Base-by-base conservation (phyloP, 2,888 invertebrate species). In the Nemotelus nigrinus region DNA sequence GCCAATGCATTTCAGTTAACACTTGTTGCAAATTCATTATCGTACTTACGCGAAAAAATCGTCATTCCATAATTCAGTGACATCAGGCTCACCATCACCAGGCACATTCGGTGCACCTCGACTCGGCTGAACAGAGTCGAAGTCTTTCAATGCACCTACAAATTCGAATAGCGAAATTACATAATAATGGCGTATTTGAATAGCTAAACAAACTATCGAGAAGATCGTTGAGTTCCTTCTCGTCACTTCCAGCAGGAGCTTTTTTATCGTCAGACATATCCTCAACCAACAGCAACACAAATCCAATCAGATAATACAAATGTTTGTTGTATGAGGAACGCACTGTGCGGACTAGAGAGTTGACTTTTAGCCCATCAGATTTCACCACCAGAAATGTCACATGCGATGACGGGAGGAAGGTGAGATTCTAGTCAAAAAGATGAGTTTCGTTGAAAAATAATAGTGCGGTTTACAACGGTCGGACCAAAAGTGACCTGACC, bases 211-310 rank as follows among this genome's bases (percentile, higher is more conserved):
- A 87, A 94, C 94, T 94, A 85, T 94, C 92, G 81, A 94, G 87
- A 82, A 94, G 88, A 81, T 93, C 92, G 78, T 93, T 91, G 81
- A 94, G 87, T 85, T 94, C 94, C 53, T 92, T 89, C 82, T 94
- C 93, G 64, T 82, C 85, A 84, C 85, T 79, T 67, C 70, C 44
- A n/a, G 72, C 44, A n/a, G 76, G 55, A 58, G 77, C 68, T 53
- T 77, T 72, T 25, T 78, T 77, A 45, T 79, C 65, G 39, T 77
- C 68, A 3, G 79, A 79, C 79, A 79, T 79, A 25, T 76, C 60
- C 25, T 25, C 25, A 25, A 25, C 25, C 25, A 25, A 25, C 25
- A 25, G 25, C 25, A 25, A 25, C 25, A 25, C 25, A 25, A 25
- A 25, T 25, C 25, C 25, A 25, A 25, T 25, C 25, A 25, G 25